Conservation (phyloP, 92 coral and sea anemone species). For the Bergia sp. region DNA sequence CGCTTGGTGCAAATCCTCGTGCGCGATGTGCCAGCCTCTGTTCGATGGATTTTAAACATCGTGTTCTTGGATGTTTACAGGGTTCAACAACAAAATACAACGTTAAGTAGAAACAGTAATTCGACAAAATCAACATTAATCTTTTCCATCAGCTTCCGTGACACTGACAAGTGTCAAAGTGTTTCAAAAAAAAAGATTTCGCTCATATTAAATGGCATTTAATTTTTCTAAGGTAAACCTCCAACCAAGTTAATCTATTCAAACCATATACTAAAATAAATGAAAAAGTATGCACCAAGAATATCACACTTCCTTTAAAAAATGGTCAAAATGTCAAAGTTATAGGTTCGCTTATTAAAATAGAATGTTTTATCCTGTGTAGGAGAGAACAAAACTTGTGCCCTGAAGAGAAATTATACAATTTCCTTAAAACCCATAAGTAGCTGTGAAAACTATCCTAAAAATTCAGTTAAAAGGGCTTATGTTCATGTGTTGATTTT, state of each 20-base stretch:
- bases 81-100: neutral
- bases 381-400: neutral
- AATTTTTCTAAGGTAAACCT: neutral
- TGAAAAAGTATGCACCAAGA: neutral
- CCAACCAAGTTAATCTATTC: neutral
- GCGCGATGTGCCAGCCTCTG: neutral
- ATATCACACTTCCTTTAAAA: neutral
- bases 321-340: no score
- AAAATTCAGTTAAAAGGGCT: neutral
- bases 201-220: neutral
- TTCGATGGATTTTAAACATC: neutral
- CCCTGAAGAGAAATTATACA: neutral
- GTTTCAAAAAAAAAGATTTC: neutral
- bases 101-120: neutral
- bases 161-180: slow-evolving; percentile 25
- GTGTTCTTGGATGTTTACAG: neutral
- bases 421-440: neutral
- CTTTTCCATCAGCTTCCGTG: slow-evolving; percentile 13
- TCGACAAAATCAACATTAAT: neutral
- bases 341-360: neutral
- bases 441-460: neutral
- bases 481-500: neutral
- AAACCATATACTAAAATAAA: neutral
- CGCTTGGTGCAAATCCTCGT: neutral
- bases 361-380: neutral